Evolutionary conservation across 2,113 vertebrate species (phyloP).

Genomic region (Phylloscopus trochiloides): DNA sequence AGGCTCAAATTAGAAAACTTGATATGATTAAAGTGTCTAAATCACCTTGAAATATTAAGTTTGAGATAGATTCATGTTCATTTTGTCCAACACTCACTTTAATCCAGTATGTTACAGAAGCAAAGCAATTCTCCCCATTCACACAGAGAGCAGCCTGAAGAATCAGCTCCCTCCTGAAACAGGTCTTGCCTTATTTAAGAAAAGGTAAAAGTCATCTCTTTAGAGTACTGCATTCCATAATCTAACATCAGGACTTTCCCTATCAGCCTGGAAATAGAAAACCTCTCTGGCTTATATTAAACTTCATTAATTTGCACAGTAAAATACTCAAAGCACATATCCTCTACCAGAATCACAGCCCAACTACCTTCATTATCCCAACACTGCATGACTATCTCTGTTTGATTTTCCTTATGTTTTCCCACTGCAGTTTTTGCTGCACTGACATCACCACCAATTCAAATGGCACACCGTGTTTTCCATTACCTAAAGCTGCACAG

Average conservation of each 20-base stretch:
- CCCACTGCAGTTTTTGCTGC: neutral
- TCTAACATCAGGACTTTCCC: neutral
- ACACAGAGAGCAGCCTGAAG: neutral
- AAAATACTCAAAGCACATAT: neutral
- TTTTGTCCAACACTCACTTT: neutral
- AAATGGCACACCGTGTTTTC: neutral
- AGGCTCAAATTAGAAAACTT: neutral
- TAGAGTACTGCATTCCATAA: neutral
- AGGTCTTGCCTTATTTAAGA: neutral
- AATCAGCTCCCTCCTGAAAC: neutral
- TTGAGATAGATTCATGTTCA: neutral
- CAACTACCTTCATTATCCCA: neutral
- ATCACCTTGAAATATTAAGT: neutral
- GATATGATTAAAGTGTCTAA: neutral
- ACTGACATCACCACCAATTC: neutral
- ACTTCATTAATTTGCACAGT: neutral
- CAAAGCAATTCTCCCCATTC: neutral
- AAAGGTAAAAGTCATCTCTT: neutral
- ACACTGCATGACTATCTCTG: accelerated
- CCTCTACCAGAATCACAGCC: neutral
- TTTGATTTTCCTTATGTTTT: neutral
- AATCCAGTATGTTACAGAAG: neutral
- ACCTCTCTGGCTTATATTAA: neutral
- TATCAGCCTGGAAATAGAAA: neutral
- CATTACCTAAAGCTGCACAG: neutral